Conservation (phyloP, 2,113 vertebrate genomes). For the Oreocharis arfaki region DNA sequence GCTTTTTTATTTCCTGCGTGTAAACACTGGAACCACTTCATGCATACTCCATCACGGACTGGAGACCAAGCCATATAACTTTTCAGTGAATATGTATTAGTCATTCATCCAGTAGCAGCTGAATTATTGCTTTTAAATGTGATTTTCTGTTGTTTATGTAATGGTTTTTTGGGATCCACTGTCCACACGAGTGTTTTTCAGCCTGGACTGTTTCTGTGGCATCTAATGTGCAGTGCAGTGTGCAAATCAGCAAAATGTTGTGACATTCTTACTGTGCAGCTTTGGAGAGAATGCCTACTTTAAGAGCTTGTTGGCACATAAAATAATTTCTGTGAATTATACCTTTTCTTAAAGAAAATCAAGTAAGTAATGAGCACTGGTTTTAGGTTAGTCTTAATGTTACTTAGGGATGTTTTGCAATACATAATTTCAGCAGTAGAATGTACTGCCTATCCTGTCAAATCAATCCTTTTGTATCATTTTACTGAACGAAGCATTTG, state of each 20-base stretch:
- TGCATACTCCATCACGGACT: slow-evolving; percentile 34
- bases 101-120: slow-evolving; percentile 6
- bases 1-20: slow-evolving; percentile 9
- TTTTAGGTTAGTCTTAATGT: neutral
- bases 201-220: neutral
- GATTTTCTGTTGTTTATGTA: neutral
- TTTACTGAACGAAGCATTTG: neutral
- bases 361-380: neutral
- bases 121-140: slow-evolving; percentile 32
- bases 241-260: neutral
- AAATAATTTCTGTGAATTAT: neutral
- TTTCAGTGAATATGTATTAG: slow-evolving; percentile 22
- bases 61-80: slow-evolving; percentile 13
- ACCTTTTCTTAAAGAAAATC: neutral
- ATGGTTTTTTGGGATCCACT: neutral
- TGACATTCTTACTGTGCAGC: neutral
- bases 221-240: neutral
- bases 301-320: neutral
- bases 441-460: neutral
- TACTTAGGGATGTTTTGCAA: neutral
- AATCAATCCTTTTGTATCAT: neutral
- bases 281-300: neutral
- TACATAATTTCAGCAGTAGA: neutral
- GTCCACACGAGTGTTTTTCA: neutral
- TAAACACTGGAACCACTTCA: neutral